Evolutionary conservation across 2,888 invertebrate species (phyloP).

Genomic region (Drosophila algonquin): DNA sequence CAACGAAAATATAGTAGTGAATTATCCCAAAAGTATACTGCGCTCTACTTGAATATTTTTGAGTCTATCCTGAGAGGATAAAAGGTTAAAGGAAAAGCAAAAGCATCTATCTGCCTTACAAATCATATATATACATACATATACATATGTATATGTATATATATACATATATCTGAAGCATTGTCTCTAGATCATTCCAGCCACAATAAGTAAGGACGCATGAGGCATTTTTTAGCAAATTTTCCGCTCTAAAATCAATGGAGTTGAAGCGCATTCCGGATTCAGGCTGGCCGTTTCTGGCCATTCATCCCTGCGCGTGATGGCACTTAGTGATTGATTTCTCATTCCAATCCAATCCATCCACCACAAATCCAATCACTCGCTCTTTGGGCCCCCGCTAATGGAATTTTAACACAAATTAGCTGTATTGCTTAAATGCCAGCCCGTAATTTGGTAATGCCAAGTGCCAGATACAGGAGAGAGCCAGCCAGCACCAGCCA

Average conservation of each 20-base stretch:
- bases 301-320: constrained; percentile 35
- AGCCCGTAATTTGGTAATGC: constrained; percentile 53
- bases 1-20: background rate
- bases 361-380: constrained; percentile 27
- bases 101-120: too few species aligned
- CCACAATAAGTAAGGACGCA: too few species aligned
- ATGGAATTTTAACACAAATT: constrained; percentile 71
- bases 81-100: background rate
- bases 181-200: too few species aligned
- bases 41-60: background rate
- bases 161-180: too few species aligned
- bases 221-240: too few species aligned
- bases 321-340: constrained; percentile 58
- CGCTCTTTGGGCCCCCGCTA: constrained; percentile 37
- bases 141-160: too few species aligned
- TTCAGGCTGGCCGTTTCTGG: background rate
- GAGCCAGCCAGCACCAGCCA: background rate
- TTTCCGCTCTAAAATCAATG: background rate
- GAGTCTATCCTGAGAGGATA: background rate
- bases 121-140: too few species aligned
- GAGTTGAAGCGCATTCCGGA: background rate
- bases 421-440: constrained; percentile 66
- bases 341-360: background rate
- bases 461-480: constrained; percentile 24
- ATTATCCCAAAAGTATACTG: background rate